Percentiles rank a stretch among this genome's conserved stretches.
Conservation (phyloP, 37 sponge, comb jelly and placozoan genomes). For the Ephydatia muelleri region DNA sequence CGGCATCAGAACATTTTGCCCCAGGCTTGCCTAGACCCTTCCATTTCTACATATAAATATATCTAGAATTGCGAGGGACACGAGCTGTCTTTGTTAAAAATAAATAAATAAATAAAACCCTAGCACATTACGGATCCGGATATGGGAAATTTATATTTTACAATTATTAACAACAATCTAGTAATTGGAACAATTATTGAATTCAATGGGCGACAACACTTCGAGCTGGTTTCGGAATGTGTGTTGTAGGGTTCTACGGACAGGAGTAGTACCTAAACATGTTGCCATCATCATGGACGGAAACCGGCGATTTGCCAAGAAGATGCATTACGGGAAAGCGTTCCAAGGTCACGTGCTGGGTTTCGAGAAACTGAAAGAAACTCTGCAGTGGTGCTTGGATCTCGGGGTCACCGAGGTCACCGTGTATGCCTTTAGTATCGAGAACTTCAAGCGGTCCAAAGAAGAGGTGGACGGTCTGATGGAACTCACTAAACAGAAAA, state of each 20-base stretch:
- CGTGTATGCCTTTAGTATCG: conserved; percentile 98
- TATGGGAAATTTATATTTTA: no score
- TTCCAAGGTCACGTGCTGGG: conserved; percentile 87
- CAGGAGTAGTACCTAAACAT: conserved; percentile 81
- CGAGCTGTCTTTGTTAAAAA: no score
- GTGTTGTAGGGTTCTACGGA: conserved; percentile 53
- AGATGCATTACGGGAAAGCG: conserved; percentile 59
- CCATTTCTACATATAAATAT: no score
- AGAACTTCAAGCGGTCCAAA: conserved; percentile 93
- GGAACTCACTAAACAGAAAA: conserved; percentile 87
- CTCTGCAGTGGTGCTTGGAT: conserved; percentile 92
- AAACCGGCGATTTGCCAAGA: conserved; percentile 89
- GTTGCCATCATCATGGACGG: conserved; percentile 99
- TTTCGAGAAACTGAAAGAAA: conserved; percentile 93
- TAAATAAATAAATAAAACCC: no score
- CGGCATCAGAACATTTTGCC: no score
- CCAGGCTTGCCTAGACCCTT: no score
- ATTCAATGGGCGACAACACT: neutral
- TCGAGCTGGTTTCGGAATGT: conserved; percentile 57
- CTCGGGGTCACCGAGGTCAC: conserved; percentile 91
- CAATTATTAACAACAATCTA: no score
- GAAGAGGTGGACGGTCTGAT: conserved; percentile 96
- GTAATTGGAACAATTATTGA: neutral
- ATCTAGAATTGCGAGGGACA: no score
- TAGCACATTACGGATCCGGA: no score